phyloP scores from a whole-genome alignment of 2,888 invertebrate species.

The Metallyticus violacea region DNA sequence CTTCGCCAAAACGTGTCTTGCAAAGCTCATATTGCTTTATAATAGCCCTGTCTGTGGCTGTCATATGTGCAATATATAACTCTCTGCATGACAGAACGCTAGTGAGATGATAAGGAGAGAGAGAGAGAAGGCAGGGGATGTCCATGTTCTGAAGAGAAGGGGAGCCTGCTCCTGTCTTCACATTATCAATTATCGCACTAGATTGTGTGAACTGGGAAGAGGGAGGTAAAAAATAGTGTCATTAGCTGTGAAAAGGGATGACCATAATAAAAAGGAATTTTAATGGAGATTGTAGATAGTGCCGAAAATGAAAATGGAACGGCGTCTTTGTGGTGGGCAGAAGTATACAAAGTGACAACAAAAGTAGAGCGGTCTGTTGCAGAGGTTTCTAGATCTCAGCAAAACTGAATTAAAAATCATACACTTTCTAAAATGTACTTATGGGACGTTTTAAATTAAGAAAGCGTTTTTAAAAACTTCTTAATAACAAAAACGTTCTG shows the following conservation, averaged over 20 bases:
- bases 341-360: not conserved
- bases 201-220: not conserved
- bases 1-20: not conserved
- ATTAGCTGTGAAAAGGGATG: not conserved
- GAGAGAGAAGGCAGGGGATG: not conserved
- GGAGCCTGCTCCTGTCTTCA: not conserved
- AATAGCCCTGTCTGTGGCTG: not conserved
- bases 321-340: not conserved
- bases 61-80: not conserved
- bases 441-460: no score
- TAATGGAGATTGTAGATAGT: not conserved
- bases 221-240: not conserved
- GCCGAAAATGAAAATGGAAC: not conserved
- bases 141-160: not conserved
- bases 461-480: no score
- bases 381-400: no score
- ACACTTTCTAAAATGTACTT: no score
- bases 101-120: not conserved
- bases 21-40: not conserved
- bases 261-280: not conserved
- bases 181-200: not conserved
- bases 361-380: not conserved
- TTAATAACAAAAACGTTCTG: no score
- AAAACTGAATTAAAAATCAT: no score
- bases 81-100: not conserved